phyloP scores from a whole-genome alignment of 1,140 invertebrate genomes.

The Lasioglossum baleicum region DNA sequence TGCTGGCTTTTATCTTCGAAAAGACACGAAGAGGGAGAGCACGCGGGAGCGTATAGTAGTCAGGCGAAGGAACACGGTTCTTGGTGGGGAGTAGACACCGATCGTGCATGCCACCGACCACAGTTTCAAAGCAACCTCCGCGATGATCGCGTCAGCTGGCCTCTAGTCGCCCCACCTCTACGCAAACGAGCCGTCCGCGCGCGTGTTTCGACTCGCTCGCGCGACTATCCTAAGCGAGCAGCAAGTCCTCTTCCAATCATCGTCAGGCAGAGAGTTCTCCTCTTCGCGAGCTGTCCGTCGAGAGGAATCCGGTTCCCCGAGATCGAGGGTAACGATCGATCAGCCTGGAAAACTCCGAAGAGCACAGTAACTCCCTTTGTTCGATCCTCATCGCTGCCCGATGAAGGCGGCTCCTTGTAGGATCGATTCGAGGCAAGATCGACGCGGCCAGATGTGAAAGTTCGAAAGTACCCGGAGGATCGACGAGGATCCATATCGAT shows the following conservation, averaged over 20 bases:
- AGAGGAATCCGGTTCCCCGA: neutral
- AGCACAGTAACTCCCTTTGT: neutral
- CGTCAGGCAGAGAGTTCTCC: too few species aligned
- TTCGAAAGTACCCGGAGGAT: neutral
- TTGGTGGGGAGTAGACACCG: constrained; percentile 70
- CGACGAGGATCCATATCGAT: constrained; percentile 1
- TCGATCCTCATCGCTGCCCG: neutral
- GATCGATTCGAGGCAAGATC: neutral
- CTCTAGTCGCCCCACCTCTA: constrained; percentile 63
- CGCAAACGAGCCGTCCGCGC: constrained; percentile 58
- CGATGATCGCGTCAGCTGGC: constrained; percentile 77
- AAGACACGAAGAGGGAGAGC: constrained; percentile 60
- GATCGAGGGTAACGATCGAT: neutral
- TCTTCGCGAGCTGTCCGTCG: constrained; percentile 1
- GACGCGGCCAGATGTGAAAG: constrained; percentile 9
- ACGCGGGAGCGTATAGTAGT: constrained; percentile 33
- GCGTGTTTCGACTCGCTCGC: constrained; percentile 57
- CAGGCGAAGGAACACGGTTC: constrained; percentile 41
- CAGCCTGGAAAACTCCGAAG: neutral
- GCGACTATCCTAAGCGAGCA: constrained; percentile 10
- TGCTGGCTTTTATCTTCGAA: constrained; percentile 70
- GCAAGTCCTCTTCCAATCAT: neutral
- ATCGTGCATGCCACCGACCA: constrained; percentile 71
- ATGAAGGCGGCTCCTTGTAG: neutral
- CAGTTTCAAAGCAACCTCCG: constrained; percentile 79